Conservation (phyloP, 2,888 invertebrate species). For the Opisthograptis luteolata region DNA sequence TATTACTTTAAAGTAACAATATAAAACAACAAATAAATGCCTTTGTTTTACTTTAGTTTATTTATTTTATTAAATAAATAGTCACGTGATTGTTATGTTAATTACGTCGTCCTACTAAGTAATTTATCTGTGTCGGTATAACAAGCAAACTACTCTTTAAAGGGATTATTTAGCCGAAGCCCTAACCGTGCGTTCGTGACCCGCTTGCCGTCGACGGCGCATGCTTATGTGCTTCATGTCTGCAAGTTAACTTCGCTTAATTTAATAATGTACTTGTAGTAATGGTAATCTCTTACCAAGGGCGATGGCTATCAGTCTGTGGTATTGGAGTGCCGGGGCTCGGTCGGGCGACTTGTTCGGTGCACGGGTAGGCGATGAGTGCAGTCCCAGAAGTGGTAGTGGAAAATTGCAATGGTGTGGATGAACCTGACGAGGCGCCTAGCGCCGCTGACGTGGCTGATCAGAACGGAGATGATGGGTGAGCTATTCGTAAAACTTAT, state of each 20-base stretch:
- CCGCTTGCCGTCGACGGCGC: constrained; percentile 73
- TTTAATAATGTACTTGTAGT: constrained; percentile 81
- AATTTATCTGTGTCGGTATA: constrained; percentile 41
- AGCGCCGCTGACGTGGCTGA: constrained; percentile 48
- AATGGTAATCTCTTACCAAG: constrained; percentile 81
- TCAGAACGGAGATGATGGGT: constrained; percentile 72
- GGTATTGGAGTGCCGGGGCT: constrained; percentile 58
- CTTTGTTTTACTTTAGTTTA: too few relatives aligned
- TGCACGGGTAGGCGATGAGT: constrained; percentile 62
- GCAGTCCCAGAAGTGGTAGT: constrained; percentile 70
- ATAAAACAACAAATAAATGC: too few relatives aligned
- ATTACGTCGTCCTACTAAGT: constrained; percentile 34
- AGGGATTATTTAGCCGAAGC: constrained; percentile 79
- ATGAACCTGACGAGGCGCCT: constrained; percentile 47
- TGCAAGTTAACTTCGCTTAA: constrained; percentile 78
- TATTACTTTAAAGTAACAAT: too few relatives aligned
- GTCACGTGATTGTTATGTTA: constrained; percentile 32
- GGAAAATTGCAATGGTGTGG: constrained; percentile 74
- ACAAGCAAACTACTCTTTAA: constrained; percentile 67
- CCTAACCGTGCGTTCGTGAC: constrained; percentile 78
- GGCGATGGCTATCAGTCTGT: constrained; percentile 73
- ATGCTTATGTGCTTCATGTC: constrained; percentile 72
- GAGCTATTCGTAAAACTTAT: constrained; percentile 36
- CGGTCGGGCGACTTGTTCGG: constrained; percentile 57
- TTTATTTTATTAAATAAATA: constrained; percentile 4